These are phyloP conservation scores for Acleris cristana DNA, from an alignment of 2,888 invertebrate species.

Conservation along the genomic window DNA sequence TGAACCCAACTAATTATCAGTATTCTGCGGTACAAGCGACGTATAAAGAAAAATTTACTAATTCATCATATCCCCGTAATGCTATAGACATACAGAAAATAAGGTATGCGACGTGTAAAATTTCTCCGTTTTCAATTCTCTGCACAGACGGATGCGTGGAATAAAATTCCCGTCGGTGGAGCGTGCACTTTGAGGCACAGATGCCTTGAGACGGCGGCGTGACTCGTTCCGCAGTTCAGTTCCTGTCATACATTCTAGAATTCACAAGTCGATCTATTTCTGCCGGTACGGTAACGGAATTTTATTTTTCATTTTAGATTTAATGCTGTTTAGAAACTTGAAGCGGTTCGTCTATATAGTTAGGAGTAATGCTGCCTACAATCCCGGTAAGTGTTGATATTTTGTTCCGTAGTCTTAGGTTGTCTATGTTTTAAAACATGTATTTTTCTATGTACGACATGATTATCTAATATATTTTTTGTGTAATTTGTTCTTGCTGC, in stretches of 20 bases:
- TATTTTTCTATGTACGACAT: no score
- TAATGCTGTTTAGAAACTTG: not conserved
- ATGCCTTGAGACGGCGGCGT: conserved; percentile 50
- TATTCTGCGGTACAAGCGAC: no score
- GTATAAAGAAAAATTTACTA: no score
- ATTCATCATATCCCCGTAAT: no score
- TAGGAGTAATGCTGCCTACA: no score
- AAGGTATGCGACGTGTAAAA: conserved; percentile 32
- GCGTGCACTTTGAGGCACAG: conserved; percentile 58
- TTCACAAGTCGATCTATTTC: conserved; percentile 11
- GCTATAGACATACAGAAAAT: no score
- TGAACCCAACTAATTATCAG: no score
- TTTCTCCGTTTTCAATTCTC: conserved; percentile 57
- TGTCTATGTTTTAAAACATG: no score
- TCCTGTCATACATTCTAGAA: conserved; percentile 11
- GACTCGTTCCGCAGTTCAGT: conserved; percentile 28
- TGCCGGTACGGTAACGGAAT: not conserved
- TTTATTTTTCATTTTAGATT: not conserved
- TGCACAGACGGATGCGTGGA: conserved; percentile 57
- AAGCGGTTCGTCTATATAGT: not conserved
- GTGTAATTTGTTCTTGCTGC: no score
- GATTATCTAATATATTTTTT: no score
- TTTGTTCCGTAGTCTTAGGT: no score
- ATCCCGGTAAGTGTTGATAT: no score
- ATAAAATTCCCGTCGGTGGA: conserved; percentile 60